phyloP scores from a whole-genome alignment of 53 echinoderm and acorn worm species.

The Holothuria leucospilota region DNA sequence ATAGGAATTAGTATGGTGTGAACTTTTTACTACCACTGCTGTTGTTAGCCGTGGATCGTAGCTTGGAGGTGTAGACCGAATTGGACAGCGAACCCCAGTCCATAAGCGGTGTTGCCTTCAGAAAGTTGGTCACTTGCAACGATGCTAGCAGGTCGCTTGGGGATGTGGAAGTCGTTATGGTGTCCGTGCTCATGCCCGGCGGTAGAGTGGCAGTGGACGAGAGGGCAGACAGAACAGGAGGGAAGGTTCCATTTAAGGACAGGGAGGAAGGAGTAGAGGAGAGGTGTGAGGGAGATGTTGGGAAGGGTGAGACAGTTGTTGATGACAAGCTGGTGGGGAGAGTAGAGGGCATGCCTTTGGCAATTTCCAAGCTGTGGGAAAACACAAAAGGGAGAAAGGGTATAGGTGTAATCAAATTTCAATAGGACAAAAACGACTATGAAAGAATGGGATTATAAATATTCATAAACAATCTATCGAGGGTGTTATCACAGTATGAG shows the following conservation, averaged over 20 bases:
- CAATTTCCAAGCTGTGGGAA: slow-evolving; percentile 99
- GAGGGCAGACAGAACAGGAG: slow-evolving; percentile 70
- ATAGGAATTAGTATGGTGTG: slow-evolving; percentile 87
- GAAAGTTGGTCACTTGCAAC: slow-evolving; percentile 71
- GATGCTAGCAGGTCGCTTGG: slow-evolving; percentile 50
- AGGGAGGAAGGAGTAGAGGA: slow-evolving; percentile 78
- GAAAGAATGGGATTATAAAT: slow-evolving; percentile 52
- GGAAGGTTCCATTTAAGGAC: slow-evolving; percentile 56
- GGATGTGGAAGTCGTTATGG: slow-evolving; percentile 50
- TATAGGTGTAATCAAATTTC: slow-evolving; percentile 36
- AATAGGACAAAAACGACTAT: slow-evolving; percentile 14
- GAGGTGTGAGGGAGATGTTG: slow-evolving; percentile 87
- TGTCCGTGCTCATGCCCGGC: slow-evolving; percentile 65
- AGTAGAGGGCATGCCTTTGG: slow-evolving; percentile 99
- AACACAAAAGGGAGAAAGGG: slow-evolving; percentile 65
- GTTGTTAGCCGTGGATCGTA: slow-evolving; percentile 78
- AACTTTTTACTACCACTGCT: slow-evolving; percentile 92
- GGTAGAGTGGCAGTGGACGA: slow-evolving; percentile 74
- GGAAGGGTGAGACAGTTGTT: slow-evolving; percentile 92
- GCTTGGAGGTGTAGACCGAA: slow-evolving; percentile 83
- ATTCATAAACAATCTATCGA: slow-evolving; percentile 46
- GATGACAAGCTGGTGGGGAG: slow-evolving; percentile 94
- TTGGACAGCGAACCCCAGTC: slow-evolving; percentile 81
- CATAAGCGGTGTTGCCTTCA: slow-evolving; percentile 94
- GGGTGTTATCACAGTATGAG: slow-evolving; percentile 41